These are phyloP conservation scores for Pocillopora meandrina DNA, from an alignment of 92 coral and sea anemone genomes.

Conservation along the genomic window DNA sequence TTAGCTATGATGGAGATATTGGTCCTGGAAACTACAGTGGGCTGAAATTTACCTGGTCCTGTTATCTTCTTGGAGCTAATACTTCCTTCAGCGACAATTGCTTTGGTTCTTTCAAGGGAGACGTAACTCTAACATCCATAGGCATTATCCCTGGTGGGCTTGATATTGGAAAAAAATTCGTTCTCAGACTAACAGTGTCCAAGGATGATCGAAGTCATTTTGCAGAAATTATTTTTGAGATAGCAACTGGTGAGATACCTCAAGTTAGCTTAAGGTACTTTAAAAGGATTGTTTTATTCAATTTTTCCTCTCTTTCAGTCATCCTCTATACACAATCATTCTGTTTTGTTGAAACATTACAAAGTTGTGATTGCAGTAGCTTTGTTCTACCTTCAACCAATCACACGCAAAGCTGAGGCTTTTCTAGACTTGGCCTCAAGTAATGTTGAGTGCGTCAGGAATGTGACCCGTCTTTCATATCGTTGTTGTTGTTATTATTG, in stretches of 20 bases:
- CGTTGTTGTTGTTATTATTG: too few relatives aligned
- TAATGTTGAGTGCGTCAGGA: too few relatives aligned
- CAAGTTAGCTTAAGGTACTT: slow-evolving; percentile 14
- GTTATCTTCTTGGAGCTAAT: not conserved
- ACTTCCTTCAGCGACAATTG: not conserved
- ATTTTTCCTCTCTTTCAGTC: too few relatives aligned
- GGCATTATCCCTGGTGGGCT: not conserved
- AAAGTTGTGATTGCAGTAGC: too few relatives aligned
- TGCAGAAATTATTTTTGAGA: slow-evolving; percentile 15
- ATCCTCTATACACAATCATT: too few relatives aligned
- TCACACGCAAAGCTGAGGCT: too few relatives aligned
- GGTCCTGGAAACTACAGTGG: slow-evolving; percentile 36
- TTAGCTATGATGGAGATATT: slow-evolving; percentile 47
- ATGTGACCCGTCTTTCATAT: too few relatives aligned
- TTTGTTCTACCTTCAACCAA: too few relatives aligned
- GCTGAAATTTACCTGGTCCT: slow-evolving; percentile 52
- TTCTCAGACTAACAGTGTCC: slow-evolving; percentile 18
- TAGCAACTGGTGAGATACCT: slow-evolving; percentile 19
- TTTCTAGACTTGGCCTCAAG: too few relatives aligned
- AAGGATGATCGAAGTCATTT: slow-evolving; percentile 7
- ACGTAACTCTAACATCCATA: slow-evolving; percentile 4
- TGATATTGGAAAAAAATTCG: not conserved
- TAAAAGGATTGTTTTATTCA: too few relatives aligned
- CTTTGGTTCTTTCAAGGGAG: slow-evolving; percentile 5
- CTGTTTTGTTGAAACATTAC: too few relatives aligned